phyloP scores from a whole-genome alignment of 2,888 invertebrate species.

The Linyphia triangularis region DNA sequence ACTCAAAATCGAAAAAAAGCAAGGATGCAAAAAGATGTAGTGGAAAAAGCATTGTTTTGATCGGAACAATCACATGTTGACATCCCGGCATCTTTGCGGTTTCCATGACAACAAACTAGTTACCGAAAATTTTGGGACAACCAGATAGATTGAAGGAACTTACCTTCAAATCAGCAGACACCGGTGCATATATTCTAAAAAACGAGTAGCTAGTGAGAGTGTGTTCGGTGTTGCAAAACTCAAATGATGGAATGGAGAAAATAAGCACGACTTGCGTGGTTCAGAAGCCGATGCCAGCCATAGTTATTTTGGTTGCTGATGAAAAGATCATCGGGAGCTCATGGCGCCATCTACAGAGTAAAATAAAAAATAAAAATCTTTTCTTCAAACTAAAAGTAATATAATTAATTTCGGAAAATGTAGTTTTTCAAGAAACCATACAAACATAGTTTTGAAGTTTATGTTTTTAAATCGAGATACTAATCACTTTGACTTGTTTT shows the following conservation, averaged over 20 bases:
- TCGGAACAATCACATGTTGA: slow-evolving; percentile 33
- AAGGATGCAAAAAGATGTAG: too few relatives aligned
- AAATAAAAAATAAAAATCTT: background rate
- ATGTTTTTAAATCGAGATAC: too few relatives aligned
- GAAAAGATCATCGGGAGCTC: background rate
- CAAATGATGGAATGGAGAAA: background rate
- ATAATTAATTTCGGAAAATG: too few relatives aligned
- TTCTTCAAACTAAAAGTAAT: background rate
- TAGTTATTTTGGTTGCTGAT: slow-evolving; percentile 30
- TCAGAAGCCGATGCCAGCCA: background rate
- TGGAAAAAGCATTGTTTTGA: background rate
- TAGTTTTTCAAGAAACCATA: too few relatives aligned
- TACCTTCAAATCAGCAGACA: slow-evolving; percentile 20
- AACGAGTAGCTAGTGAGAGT: background rate
- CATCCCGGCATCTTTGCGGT: slow-evolving; percentile 14
- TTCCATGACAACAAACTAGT: slow-evolving; percentile 52
- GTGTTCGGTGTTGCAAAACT: slow-evolving; percentile 15
- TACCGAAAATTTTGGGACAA: slow-evolving; percentile 11
- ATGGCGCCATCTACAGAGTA: slow-evolving; percentile 36
- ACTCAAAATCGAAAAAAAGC: too few relatives aligned
- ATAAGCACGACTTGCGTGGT: slow-evolving; percentile 6
- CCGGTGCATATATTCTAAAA: slow-evolving; percentile 4
- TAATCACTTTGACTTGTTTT: too few relatives aligned
- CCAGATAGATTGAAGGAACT: background rate
- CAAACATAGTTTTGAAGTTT: too few relatives aligned